These are phyloP conservation scores for Montipora capitata DNA, from an alignment of 92 coral and sea anemone genomes.

Conservation along the genomic window DNA sequence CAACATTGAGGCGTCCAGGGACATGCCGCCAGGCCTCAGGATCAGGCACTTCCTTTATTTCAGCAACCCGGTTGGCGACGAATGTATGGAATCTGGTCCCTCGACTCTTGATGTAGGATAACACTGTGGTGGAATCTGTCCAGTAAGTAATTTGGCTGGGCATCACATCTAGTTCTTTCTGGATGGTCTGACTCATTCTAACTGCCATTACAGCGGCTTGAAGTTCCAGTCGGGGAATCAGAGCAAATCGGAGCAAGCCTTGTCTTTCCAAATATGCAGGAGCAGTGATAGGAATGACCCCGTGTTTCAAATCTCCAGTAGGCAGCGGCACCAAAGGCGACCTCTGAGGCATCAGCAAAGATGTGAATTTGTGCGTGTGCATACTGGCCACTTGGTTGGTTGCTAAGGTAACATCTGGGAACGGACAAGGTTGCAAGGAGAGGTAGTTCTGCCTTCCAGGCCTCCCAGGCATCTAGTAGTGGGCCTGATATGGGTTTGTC, in stretches of 20 bases:
- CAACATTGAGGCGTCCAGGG: slow-evolving; percentile 43
- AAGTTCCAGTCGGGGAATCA: slow-evolving; percentile 58
- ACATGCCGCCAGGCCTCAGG: slow-evolving; percentile 41
- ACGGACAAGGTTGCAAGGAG: slow-evolving; percentile 36
- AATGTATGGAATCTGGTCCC: not conserved
- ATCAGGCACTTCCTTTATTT: slow-evolving; percentile 28
- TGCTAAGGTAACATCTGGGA: slow-evolving; percentile 58
- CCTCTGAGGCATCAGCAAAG: slow-evolving; percentile 70
- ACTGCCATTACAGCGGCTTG: slow-evolving; percentile 74
- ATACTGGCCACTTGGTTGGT: slow-evolving; percentile 2
- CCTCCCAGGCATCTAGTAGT: slow-evolving; percentile 65
- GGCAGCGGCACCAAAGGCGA: slow-evolving; percentile 64
- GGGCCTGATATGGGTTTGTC: slow-evolving; percentile 44
- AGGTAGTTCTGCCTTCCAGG: slow-evolving; percentile 54
- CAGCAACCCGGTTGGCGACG: slow-evolving; percentile 49
- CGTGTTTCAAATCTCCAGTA: slow-evolving; percentile 38
- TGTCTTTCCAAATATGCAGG: slow-evolving; percentile 61
- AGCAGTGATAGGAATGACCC: slow-evolving; percentile 26
- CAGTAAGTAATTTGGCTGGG: slow-evolving; percentile 32
- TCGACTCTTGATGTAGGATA: slow-evolving; percentile 29
- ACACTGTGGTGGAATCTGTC: slow-evolving; percentile 64
- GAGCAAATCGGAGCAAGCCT: slow-evolving; percentile 63
- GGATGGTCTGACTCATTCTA: slow-evolving; percentile 42
- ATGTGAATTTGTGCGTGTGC: slow-evolving; percentile 46
- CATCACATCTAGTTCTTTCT: slow-evolving; percentile 40